Evolutionary conservation across 2,888 invertebrate species (phyloP), one percentile per base, ranked within the genome.

Genomic region (Epinotia bilunana): DNA sequence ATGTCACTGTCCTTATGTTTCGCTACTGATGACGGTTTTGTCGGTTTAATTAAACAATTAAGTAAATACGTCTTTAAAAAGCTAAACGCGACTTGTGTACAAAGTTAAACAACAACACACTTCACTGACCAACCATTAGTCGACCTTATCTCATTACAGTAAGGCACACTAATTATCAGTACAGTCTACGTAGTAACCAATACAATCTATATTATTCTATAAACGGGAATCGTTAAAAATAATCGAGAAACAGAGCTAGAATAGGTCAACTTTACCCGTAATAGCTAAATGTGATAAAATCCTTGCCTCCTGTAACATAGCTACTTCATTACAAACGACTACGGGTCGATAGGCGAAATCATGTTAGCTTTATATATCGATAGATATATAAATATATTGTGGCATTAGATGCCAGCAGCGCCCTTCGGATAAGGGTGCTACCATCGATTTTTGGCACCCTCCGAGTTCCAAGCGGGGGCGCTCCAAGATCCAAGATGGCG

Each of bases 361-460:
- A 80, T 79, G 74, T 78, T 82, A 82, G 80, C 84, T 86, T 83
- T 85, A 84, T 83, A 86, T 65, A 67, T 67, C 49, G 49, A 64
- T 65, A 53, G 28, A 83, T 85, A 84, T 83, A 86, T 70, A 67
- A 72, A 72, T 79, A 78, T 80, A 78, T 77, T 80, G 78, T 76
- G 74, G 80, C 78, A 75, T 81, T 79, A 80, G 80, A 75, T 72
- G 65, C 86, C 84, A 86, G 85, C 84, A 87, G 87, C 88, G 88
- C 91, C 90, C 91, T 90, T 86, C 86, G 81, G 83, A 83, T 85
- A 84, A 87, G 86, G 88, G 89, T 86, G 91, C 89, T 87, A 83
- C 83, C 89, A 93, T 93, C 93, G 93, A 93, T 94, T 93, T 94
- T 93, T 84, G 91, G 89, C 91, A 91, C 92, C 93, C 92, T 88